Conservation (phyloP, 1,140 invertebrate genomes). For the Antheraea pernyi region DNA sequence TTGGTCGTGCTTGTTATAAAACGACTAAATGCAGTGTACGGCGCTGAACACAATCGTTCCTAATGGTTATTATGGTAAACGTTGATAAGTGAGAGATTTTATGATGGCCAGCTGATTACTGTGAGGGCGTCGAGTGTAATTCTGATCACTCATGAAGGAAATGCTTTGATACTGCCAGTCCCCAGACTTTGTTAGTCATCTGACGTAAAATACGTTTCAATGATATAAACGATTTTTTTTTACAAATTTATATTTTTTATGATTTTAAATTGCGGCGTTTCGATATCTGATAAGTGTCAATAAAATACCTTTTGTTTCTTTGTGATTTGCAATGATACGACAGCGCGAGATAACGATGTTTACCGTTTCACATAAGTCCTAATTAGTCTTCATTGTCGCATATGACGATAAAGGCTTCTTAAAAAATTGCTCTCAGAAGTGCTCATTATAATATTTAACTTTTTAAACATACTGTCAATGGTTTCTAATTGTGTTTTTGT, state of each 20-base stretch:
- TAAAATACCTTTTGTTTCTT: constrained; percentile 61
- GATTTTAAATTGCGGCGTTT: constrained; percentile 35
- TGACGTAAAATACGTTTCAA: constrained; percentile 54
- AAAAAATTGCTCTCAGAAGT: constrained; percentile 19
- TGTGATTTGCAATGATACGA: constrained; percentile 66
- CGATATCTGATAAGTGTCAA: constrained; percentile 57
- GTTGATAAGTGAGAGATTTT: constrained; percentile 34
- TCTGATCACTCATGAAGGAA: constrained; percentile 56
- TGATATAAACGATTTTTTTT: constrained; percentile 41
- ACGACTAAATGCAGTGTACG: constrained; percentile 30
- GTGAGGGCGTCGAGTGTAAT: constrained; percentile 49
- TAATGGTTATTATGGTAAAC: constrained; percentile 18
- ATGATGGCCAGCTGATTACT: constrained; percentile 65
- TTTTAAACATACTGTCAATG: constrained; percentile 44
- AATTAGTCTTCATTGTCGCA: constrained; percentile 40
- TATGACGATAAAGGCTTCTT: constrained; percentile 21
- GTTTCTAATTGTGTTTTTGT: constrained; percentile 67
- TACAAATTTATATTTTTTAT: constrained; percentile 40
- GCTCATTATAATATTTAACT: constrained; percentile 11
- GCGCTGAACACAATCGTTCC: constrained; percentile 13
- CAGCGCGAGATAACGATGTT: constrained; percentile 64
- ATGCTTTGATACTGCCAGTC: constrained; percentile 59
- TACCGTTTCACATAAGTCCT: constrained; percentile 47
- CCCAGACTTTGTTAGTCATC: constrained; percentile 76
- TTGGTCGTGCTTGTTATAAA: constrained; percentile 43